Evolutionary conservation across 2,797 vertebrate species (phyloP).

Genomic region (Tokudaia tokunoshimensis): DNA sequence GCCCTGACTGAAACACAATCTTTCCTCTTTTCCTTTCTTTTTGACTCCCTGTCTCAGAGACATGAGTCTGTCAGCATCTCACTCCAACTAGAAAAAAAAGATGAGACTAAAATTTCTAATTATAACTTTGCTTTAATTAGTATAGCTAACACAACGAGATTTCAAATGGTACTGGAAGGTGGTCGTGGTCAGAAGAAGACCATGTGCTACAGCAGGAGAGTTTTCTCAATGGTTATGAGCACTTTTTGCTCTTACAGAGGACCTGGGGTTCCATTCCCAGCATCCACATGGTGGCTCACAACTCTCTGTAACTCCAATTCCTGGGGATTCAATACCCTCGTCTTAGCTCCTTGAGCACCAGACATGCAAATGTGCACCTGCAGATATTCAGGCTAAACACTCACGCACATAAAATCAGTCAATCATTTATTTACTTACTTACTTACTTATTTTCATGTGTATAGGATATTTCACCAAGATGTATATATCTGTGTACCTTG

Average conservation of each 20-base stretch:
- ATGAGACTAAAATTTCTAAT: slow-evolving; percentile 21
- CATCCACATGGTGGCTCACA: not conserved
- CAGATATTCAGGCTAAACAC: not conserved
- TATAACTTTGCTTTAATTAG: not conserved
- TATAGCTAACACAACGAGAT: not conserved
- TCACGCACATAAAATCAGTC: not conserved
- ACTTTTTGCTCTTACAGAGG: no score
- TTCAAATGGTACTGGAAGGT: slow-evolving; percentile 14
- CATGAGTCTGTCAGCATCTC: not conserved
- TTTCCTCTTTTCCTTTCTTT: not conserved
- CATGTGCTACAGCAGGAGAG: not conserved
- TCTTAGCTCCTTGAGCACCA: not conserved
- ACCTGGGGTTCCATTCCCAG: not conserved
- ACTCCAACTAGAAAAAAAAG: not conserved
- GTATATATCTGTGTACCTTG: not conserved
- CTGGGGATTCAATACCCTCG: not conserved
- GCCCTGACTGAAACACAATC: not conserved
- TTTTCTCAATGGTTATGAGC: not conserved
- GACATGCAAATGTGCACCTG: not conserved
- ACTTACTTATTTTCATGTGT: not conserved
- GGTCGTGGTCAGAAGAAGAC: not conserved
- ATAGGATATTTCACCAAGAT: not conserved
- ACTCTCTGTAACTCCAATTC: not conserved
- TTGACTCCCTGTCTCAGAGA: not conserved
- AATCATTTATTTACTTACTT: not conserved